phyloP scores from a whole-genome alignment of 1,140 invertebrate genomes.

The Aricia agestis region DNA sequence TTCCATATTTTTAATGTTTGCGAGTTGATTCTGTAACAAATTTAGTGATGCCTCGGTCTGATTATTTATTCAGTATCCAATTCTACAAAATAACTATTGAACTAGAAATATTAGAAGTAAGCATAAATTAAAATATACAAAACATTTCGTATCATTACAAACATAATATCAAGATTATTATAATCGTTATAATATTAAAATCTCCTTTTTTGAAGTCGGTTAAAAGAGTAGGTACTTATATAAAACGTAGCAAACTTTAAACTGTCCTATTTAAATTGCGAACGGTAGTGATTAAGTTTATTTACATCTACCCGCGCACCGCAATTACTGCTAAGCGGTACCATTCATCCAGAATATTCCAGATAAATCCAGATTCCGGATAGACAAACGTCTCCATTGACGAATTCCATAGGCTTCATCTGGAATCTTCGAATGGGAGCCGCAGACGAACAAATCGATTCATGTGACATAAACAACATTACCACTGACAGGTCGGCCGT shows the following conservation, averaged over 20 bases:
- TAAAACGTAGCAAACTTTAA: not conserved
- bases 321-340: not conserved
- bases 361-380: slow-evolving; percentile 1
- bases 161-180: too few species aligned
- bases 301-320: not conserved
- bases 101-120: too few species aligned
- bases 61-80: too few species aligned
- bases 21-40: too few species aligned
- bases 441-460: slow-evolving; percentile 32
- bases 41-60: too few species aligned
- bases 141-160: too few species aligned
- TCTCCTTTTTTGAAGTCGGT: too few species aligned
- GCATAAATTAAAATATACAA: too few species aligned
- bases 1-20: too few species aligned
- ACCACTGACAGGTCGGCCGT: slow-evolving; percentile 36
- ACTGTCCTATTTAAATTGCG: not conserved
- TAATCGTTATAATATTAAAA: too few species aligned
- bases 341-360: not conserved
- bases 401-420: slow-evolving; percentile 25
- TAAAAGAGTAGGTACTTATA: too few species aligned
- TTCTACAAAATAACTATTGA: too few species aligned
- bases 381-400: slow-evolving; percentile 25
- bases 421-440: slow-evolving; percentile 31
- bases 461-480: slow-evolving; percentile 39
- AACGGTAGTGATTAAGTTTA: not conserved